phyloP scores from a whole-genome alignment of 1,140 invertebrate species.

The Tyrophagus putrescentiae region DNA sequence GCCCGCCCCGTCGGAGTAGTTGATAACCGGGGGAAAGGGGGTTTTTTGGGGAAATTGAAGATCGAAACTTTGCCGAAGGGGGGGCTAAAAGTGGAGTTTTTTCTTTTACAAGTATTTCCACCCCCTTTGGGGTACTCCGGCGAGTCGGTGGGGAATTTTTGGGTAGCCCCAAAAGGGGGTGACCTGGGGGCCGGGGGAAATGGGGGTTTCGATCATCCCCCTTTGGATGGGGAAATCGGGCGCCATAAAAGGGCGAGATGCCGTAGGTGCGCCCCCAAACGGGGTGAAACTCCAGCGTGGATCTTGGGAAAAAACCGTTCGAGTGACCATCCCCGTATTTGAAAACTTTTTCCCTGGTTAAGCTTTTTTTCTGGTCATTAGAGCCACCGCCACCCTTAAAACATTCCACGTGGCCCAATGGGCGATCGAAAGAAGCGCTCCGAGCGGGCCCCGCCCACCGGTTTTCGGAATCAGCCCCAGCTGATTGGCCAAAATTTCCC shows the following conservation, averaged over 20 bases:
- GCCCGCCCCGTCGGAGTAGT: slow-evolving; percentile 69
- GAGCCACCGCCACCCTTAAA: too few relatives aligned
- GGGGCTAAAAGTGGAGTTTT: too few relatives aligned
- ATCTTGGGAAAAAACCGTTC: slow-evolving; percentile 51
- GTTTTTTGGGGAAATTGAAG: too few relatives aligned
- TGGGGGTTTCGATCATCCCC: slow-evolving; percentile 40
- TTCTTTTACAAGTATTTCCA: slow-evolving; percentile 27
- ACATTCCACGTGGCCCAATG: too few relatives aligned
- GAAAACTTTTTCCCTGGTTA: too few relatives aligned
- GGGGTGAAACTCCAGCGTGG: slow-evolving; percentile 78
- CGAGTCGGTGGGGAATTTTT: slow-evolving; percentile 66
- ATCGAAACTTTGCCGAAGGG: too few relatives aligned
- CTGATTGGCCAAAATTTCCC: background rate
- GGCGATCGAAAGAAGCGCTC: too few relatives aligned
- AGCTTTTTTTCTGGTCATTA: too few relatives aligned
- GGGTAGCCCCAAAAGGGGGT: slow-evolving; percentile 79
- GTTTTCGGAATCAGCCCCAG: too few relatives aligned
- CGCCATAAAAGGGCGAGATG: slow-evolving; percentile 50
- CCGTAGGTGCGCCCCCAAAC: slow-evolving; percentile 79
- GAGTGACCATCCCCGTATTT: too few relatives aligned
- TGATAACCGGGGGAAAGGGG: slow-evolving; percentile 38
- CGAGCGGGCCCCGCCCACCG: too few relatives aligned
- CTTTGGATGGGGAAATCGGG: slow-evolving; percentile 55
- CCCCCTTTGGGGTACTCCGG: slow-evolving; percentile 37
- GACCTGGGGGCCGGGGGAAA: slow-evolving; percentile 48